These are phyloP conservation scores for Notodonta dromedarius DNA, from an alignment of 2,888 invertebrate species.

Conservation along the genomic window DNA sequence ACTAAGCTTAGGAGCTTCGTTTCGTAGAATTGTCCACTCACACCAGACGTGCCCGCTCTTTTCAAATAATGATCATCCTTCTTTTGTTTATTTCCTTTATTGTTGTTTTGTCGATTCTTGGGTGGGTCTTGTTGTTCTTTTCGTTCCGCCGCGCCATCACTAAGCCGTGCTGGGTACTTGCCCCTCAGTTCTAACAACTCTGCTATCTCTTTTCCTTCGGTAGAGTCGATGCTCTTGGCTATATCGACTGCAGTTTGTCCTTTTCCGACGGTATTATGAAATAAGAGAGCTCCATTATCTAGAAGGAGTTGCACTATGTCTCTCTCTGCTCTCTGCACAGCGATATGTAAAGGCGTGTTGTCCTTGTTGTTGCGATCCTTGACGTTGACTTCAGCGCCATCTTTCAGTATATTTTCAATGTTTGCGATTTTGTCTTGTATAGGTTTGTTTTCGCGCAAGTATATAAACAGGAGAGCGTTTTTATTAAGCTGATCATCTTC, in stretches of 20 bases:
- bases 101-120: slow-evolving; percentile 8
- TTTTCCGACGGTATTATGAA: slow-evolving; percentile 16
- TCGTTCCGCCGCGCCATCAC: neutral
- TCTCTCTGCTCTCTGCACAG: slow-evolving; percentile 27
- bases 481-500: slow-evolving; percentile 23
- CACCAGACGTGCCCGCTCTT: slow-evolving; percentile 36
- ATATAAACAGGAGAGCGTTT: slow-evolving; percentile 32
- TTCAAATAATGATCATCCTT: slow-evolving; percentile 22
- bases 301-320: slow-evolving; percentile 29
- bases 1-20: slow-evolving; percentile 48
- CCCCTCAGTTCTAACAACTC: slow-evolving; percentile 19
- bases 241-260: slow-evolving; percentile 26
- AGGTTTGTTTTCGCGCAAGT: slow-evolving; percentile 27
- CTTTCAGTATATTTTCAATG: slow-evolving; percentile 22
- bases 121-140: slow-evolving; percentile 5
- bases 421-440: slow-evolving; percentile 26
- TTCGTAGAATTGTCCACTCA: slow-evolving; percentile 39
- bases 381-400: slow-evolving; percentile 36
- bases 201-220: slow-evolving; percentile 21
- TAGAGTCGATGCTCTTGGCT: slow-evolving; percentile 26
- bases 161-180: slow-evolving; percentile 4
- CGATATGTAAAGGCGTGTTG: slow-evolving; percentile 37
- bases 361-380: slow-evolving; percentile 27
- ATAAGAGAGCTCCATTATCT: slow-evolving; percentile 20
- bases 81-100: slow-evolving; percentile 3